Conservation (phyloP, 2,888 invertebrate genomes). For the Trissonchulus latispiculum region DNA sequence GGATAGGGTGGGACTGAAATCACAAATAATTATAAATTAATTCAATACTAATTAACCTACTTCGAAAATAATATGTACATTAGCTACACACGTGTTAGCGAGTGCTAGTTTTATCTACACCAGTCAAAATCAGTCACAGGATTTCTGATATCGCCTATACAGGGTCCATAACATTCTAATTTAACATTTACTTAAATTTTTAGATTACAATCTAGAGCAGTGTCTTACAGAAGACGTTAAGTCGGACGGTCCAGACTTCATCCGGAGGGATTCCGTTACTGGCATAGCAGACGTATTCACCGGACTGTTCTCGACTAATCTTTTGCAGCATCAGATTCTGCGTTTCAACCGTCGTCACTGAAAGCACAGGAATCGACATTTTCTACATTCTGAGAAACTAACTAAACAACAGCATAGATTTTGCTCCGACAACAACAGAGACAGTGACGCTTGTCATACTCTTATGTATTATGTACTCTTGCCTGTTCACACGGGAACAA, state of each 20-base stretch:
- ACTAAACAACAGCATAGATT: not conserved
- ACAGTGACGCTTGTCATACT: no score
- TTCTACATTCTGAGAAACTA: not conserved
- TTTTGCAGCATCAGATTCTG: constrained; percentile 33
- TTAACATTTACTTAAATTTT: no score
- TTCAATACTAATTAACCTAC: no score
- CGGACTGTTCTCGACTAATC: constrained; percentile 40
- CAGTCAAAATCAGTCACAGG: no score
- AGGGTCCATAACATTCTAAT: no score
- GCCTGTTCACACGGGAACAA: not conserved
- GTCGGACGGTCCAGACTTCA: constrained; percentile 40
- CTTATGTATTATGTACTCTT: no score
- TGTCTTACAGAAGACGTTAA: constrained; percentile 40
- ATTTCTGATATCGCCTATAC: no score
- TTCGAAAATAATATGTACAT: no score
- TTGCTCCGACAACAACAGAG: not conserved
- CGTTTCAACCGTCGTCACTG: constrained; percentile 34
- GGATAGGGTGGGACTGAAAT: constrained; percentile 18
- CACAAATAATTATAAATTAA: constrained; percentile 15
- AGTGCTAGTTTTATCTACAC: no score
- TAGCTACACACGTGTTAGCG: no score
- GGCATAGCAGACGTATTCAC: constrained; percentile 41
- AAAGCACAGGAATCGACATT: constrained; percentile 21
- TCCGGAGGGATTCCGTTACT: constrained; percentile 41
- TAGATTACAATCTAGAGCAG: no score